Evolutionary conservation across 2,113 vertebrate genomes (phyloP).

Genomic region (Equus quagga): DNA sequence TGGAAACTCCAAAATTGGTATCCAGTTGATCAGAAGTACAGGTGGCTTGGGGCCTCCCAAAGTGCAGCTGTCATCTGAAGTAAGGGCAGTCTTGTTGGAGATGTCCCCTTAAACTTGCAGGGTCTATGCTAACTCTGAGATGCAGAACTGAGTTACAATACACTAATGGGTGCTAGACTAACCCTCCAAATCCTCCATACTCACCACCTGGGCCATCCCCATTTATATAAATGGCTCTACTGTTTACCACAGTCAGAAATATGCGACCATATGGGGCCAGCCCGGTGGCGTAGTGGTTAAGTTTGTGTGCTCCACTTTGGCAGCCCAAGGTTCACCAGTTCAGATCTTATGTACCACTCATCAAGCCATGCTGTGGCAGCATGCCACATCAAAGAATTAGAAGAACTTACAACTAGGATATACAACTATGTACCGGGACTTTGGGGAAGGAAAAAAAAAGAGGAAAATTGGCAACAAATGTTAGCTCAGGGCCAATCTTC

Average conservation of each 20-base stretch:
- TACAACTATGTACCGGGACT: no score
- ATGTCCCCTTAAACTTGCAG: not conserved
- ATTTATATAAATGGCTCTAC: not conserved
- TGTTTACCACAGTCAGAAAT: not conserved
- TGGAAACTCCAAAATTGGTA: not conserved
- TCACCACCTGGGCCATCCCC: not conserved
- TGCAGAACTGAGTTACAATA: not conserved
- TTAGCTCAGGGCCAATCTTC: no score
- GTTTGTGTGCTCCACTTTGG: no score
- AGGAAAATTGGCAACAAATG: no score
- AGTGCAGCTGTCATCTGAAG: not conserved
- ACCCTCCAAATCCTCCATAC: not conserved
- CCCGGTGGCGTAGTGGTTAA: no score
- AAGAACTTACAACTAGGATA: no score
- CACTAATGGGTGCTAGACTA: not conserved
- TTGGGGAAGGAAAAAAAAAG: no score
- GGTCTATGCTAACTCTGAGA: not conserved
- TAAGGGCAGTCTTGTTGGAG: not conserved
- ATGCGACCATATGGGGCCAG: no score
- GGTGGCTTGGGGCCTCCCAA: not conserved
- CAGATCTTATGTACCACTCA: no score
- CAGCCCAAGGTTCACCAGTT: no score
- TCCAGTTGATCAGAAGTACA: not conserved
- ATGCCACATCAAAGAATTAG: no score
- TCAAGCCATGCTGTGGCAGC: no score